Conservation (phyloP, 2,797 vertebrate species). For the Antrozous pallidus region DNA sequence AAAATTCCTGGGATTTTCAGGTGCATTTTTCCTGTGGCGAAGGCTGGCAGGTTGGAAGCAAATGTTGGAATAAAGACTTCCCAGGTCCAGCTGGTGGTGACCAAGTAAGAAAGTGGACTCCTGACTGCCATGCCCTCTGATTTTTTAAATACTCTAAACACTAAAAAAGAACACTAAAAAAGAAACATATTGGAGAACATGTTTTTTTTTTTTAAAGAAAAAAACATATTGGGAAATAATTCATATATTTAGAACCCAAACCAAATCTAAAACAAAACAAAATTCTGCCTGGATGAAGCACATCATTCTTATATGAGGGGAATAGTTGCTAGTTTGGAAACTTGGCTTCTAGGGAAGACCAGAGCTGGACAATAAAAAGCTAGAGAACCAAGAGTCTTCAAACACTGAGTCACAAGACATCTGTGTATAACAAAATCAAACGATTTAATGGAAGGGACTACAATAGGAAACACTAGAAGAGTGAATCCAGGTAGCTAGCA, state of each 20-base stretch:
- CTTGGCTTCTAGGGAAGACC: neutral
- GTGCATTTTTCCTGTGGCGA: neutral
- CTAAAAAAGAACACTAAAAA: neutral
- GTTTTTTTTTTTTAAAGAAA: no score
- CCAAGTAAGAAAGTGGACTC: neutral
- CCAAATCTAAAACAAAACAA: neutral
- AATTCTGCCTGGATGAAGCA: neutral
- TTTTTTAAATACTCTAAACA: neutral
- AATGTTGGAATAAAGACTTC: neutral
- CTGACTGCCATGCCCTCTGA: neutral
- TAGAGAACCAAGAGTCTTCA: neutral
- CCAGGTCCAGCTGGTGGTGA: neutral
- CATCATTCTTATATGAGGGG: neutral
- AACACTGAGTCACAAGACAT: neutral
- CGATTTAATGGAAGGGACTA: neutral
- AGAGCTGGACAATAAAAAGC: neutral
- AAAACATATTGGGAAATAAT: neutral
- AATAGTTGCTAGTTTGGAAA: neutral
- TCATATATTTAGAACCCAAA: neutral
- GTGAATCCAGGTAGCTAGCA: neutral
- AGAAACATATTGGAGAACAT: neutral
- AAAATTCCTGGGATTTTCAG: constrained; percentile 65
- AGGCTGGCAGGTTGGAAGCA: neutral
- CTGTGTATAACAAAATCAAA: neutral
- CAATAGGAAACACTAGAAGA: neutral